A percentile compares a stretch with the other conserved stretches of the same genome.
phyloP scores from a whole-genome alignment of 2,113 vertebrate genomes.

The Ictalurus punctatus region DNA sequence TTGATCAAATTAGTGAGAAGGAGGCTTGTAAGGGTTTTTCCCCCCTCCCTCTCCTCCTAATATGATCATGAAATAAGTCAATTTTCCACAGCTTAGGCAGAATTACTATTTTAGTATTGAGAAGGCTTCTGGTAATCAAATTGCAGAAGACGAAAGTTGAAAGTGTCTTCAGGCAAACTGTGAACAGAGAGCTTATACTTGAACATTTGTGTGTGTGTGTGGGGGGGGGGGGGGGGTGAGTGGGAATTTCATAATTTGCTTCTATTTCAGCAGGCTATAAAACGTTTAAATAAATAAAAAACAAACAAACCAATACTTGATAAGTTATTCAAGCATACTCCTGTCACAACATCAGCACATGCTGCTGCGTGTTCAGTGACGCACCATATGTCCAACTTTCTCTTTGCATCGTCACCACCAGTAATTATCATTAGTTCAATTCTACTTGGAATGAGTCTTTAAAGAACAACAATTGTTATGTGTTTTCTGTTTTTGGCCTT shows the following conservation, averaged over 20 bases:
- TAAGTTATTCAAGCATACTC: conserved; percentile 32
- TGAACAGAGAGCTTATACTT: conserved; percentile 42
- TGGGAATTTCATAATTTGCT: background rate
- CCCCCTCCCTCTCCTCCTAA: background rate
- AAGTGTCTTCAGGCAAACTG: conserved; percentile 25
- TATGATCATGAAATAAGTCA: background rate
- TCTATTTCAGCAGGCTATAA: background rate
- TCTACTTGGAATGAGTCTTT: background rate
- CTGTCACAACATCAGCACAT: background rate
- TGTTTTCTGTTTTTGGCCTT: conserved; percentile 35
- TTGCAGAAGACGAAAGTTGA: conserved; percentile 23
- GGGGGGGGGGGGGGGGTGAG: no score
- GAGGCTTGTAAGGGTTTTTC: background rate
- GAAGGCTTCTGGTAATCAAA: conserved; percentile 37
- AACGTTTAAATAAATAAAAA: background rate
- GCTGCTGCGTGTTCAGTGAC: background rate
- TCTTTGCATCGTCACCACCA: background rate
- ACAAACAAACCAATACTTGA: background rate
- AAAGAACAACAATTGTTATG: conserved; percentile 2
- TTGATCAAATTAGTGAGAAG: background rate
- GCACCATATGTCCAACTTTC: background rate
- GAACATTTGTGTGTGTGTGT: background rate
- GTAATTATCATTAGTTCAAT: background rate
- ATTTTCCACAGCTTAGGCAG: conserved; percentile 8
- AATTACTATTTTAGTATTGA: conserved; percentile 30